Evolutionary conservation across 2,113 vertebrate species (phyloP).

Genomic region (Labeo rohita): DNA sequence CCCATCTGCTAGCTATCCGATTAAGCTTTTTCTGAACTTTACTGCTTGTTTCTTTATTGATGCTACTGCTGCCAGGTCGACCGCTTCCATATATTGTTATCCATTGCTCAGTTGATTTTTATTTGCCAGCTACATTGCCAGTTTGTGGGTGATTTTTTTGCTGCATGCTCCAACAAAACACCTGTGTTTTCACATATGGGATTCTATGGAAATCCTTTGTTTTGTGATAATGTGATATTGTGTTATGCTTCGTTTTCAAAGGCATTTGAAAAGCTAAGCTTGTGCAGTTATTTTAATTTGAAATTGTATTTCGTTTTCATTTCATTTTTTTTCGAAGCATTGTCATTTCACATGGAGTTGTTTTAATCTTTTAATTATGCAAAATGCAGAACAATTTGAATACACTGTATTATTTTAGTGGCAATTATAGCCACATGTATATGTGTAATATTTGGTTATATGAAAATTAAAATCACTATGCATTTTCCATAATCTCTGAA

Average conservation of each 20-base stretch:
- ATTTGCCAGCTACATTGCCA: slow-evolving; percentile 91
- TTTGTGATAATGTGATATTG: slow-evolving; percentile 14
- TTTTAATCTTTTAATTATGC: slow-evolving; percentile 10
- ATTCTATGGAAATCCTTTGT: slow-evolving; percentile 43
- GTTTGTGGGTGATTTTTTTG: slow-evolving; percentile 73
- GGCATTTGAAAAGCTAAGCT: slow-evolving; percentile 35
- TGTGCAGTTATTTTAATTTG: slow-evolving; percentile 32
- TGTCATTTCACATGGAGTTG: slow-evolving; percentile 66
- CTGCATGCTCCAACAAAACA: slow-evolving; percentile 70
- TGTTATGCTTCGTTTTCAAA: slow-evolving; percentile 45
- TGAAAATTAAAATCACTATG: background rate
- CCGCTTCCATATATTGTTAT: slow-evolving; percentile 72
- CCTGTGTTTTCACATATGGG: slow-evolving; percentile 68
- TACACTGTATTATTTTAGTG: background rate
- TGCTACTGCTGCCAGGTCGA: slow-evolving; percentile 78
- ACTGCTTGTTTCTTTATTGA: slow-evolving; percentile 72
- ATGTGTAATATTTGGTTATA: background rate
- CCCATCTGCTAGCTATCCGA: slow-evolving; percentile 70
- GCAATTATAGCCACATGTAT: background rate
- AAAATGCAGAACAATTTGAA: background rate
- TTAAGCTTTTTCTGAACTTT: slow-evolving; percentile 62
- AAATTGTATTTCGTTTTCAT: slow-evolving; percentile 15
- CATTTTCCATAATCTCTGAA: background rate
- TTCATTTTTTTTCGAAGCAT: slow-evolving; percentile 36
- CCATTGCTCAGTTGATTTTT: slow-evolving; percentile 76